Evolutionary conservation across 2,113 vertebrate species (phyloP).

Genomic region (Thinocorus orbignyianus): DNA sequence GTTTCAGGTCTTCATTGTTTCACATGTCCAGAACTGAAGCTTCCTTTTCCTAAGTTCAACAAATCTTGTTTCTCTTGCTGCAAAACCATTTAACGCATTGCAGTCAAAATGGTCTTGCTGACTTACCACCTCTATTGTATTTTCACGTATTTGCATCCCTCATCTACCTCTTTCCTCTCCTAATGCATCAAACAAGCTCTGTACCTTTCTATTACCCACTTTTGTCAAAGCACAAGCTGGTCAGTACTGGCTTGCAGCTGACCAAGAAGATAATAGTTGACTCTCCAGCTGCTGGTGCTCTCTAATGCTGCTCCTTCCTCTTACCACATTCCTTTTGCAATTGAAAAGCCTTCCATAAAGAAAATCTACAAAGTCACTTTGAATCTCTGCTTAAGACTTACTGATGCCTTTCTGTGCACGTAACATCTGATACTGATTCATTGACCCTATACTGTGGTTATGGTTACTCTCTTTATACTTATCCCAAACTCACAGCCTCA

Average conservation of each 20-base stretch:
- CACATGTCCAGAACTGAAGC: background rate
- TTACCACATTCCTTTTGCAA: background rate
- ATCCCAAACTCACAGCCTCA: background rate
- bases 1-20: background rate
- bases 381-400: background rate
- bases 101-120: background rate
- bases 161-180: background rate
- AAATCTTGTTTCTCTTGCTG: background rate
- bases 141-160: background rate
- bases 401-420: background rate
- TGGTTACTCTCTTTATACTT: background rate
- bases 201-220: background rate
- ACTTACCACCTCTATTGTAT: background rate
- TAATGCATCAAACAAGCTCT: background rate
- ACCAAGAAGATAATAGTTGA: background rate
- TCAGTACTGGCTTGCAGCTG: background rate
- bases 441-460: background rate
- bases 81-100: background rate
- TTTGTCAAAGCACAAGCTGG: background rate
- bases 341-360: background rate
- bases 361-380: background rate
- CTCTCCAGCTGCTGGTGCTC: background rate
- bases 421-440: background rate
- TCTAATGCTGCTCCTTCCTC: background rate
- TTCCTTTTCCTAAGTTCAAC: background rate